Conservation (phyloP, 2,797 vertebrate species). For the Chaetophractus vellerosus region DNA sequence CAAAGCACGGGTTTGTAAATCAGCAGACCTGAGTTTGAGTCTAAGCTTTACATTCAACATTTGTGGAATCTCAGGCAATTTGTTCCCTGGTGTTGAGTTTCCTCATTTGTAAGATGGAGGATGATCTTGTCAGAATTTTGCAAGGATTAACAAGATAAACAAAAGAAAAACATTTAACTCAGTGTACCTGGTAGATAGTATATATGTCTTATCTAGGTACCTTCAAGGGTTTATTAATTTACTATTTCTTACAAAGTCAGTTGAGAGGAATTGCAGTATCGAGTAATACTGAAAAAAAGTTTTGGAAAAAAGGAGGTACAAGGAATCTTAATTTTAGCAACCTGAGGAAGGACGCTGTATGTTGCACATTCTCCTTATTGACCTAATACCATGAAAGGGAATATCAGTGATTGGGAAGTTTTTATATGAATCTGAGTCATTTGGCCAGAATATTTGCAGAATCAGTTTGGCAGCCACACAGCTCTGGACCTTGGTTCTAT, state of each 20-base stretch:
- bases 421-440: neutral
- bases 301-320: neutral
- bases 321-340: constrained; percentile 34
- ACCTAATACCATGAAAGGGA: neutral
- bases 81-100: neutral
- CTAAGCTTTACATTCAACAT: neutral
- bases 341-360: neutral
- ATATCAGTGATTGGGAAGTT: neutral
- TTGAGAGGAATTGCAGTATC: constrained; percentile 39
- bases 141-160: constrained; percentile 11
- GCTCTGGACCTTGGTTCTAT: neutral
- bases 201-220: neutral
- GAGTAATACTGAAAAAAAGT: constrained; percentile 37
- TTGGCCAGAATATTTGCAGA: neutral
- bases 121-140: neutral
- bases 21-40: neutral
- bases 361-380: neutral
- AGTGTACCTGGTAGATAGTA: neutral
- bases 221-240: constrained; percentile 29
- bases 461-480: neutral
- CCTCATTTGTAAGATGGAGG: constrained; percentile 28
- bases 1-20: neutral
- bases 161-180: constrained; percentile 56
- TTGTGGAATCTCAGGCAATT: neutral
- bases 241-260: neutral